Percentiles rank a stretch among this genome's conserved stretches.
Evolutionary conservation across 1,140 invertebrate genomes (phyloP).

Genomic region (Habropoda laboriosa): DNA sequence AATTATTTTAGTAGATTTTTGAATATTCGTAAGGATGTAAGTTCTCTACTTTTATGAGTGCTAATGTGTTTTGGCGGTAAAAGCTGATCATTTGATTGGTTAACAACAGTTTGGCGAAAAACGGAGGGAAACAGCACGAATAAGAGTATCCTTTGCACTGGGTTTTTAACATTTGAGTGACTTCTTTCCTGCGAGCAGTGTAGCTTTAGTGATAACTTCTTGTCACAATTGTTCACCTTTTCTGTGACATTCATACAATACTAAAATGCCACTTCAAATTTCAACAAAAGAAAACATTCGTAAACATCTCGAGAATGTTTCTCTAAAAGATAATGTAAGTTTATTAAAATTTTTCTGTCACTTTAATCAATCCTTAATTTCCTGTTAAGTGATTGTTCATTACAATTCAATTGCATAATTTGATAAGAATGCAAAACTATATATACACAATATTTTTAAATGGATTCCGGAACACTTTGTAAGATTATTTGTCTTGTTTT

Average conservation of each 20-base stretch:
- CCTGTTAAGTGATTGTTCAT: neutral
- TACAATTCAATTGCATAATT: neutral
- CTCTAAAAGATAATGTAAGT: constrained; percentile 72
- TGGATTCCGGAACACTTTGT: too few species aligned
- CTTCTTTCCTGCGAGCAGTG: too few species aligned
- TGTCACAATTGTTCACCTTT: neutral
- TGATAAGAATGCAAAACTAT: too few species aligned
- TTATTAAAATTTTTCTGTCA: neutral
- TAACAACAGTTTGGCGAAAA: constrained; percentile 32
- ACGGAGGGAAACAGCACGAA: neutral
- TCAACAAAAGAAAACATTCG: constrained; percentile 77
- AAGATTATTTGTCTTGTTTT: too few species aligned
- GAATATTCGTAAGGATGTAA: neutral
- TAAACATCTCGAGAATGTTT: constrained; percentile 69
- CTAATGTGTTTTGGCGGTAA: constrained; percentile 44
- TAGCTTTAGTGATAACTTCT: neutral
- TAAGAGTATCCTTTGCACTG: neutral
- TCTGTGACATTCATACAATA: neutral
- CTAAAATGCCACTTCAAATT: constrained; percentile 73
- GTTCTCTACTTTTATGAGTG: neutral
- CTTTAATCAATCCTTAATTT: too few species aligned
- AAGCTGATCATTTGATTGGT: constrained; percentile 40
- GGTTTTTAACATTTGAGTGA: neutral
- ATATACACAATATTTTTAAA: too few species aligned
- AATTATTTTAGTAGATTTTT: constrained; percentile 17